These are phyloP conservation scores for Ctena decussata DNA, from an alignment of 2,888 invertebrate genomes.

Conservation along the genomic window DNA sequence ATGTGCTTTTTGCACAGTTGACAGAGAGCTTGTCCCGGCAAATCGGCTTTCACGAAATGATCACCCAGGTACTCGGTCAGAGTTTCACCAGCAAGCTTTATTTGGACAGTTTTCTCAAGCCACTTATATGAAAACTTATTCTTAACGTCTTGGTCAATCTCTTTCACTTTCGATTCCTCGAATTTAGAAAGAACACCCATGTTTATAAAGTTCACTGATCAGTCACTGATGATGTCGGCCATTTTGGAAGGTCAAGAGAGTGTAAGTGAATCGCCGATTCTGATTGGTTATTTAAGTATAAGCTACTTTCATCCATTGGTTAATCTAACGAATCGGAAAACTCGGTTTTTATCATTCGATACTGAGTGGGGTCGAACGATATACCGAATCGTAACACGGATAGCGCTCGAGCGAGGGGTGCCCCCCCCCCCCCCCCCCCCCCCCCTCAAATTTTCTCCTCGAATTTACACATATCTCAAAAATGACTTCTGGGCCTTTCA, in stretches of 20 bases:
- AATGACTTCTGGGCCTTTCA: background rate
- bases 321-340: no score
- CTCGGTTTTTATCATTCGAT: background rate
- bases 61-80: background rate
- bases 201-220: background rate
- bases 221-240: no score
- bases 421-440: background rate
- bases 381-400: no score
- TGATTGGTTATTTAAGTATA: no score
- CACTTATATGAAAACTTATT: background rate
- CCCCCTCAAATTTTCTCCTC: slow-evolving; percentile 9
- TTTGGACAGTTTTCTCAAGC: background rate
- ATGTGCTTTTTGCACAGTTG: background rate
- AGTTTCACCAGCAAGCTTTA: background rate
- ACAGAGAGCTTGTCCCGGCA: background rate
- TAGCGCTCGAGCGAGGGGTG: no score
- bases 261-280: no score
- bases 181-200: background rate
- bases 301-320: no score
- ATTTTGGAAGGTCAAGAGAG: no score
- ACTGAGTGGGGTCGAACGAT: background rate
- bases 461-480: slow-evolving; percentile 11
- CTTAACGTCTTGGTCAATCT: background rate
- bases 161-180: background rate
- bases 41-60: background rate